Evolutionary conservation across 2,888 invertebrate species (phyloP), one percentile per base, ranked within the genome.

Genomic region (Carabus problematicus): DNA sequence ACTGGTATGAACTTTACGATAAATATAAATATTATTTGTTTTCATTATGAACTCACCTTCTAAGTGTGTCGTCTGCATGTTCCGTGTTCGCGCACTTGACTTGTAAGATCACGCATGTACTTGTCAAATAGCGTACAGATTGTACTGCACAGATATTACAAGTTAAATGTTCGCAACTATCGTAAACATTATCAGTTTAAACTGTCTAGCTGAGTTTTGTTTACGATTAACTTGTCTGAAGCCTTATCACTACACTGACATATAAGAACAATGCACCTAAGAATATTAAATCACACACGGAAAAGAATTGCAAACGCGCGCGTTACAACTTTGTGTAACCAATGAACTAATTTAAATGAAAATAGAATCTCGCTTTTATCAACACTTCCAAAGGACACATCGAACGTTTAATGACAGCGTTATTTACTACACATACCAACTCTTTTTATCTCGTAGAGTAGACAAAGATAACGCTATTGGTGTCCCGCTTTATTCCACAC

Each of bases 151-250:
- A 40, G 64, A 64, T 64, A 49, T 58, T 60, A 54, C 41, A 18
- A 42, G 29, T 42, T 41, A 39, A 54, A 29, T 54, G 52, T 67
- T 67, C 60, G 60, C 60, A 67, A 60, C 14, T 52, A 54, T 42
- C 40, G 55, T 54, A 67, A 60, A 67, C 42, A 60, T 67, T 67
- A 67, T 67, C 67, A 67, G 19, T 62, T 11, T n/a, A 47, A 29
- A 42, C 49, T 60, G 67, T 67, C 67, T 67, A 52, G 59, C 14
- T 14, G 42, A 52, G 14, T 67, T 56, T 52, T 59, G 59, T 67
- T 67, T 67, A 67, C 66, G 59, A 66, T 49, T 54, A 19, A 49
- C 14, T 56, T 52, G 52, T 52, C 52, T 16, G 18, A 54, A 43
- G 11, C 7, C 42, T 60, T 67, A 67, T 67, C 60, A 60, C 16